Base-by-base conservation (phyloP, 2,888 invertebrate genomes). In the Eupithecia abbreviata region DNA sequence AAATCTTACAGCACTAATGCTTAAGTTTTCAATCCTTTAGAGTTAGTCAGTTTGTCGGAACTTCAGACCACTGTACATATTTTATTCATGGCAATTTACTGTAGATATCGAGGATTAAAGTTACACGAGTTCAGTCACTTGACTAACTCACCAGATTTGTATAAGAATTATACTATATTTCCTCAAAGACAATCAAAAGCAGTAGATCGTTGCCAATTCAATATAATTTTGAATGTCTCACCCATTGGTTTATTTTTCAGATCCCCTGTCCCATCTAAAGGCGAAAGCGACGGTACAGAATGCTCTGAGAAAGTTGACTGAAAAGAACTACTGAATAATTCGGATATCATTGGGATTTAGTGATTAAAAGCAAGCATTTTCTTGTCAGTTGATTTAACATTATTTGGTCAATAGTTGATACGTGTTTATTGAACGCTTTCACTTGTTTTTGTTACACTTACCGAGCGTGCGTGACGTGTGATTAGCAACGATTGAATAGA, bases 211-310 rank as follows among this genome's bases (percentile, higher is more conserved):
- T 45, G 18, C 47, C 55, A 4, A 6, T 70, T n/a, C 45, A 70
- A n/a, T 7, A n/a, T 7, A 51, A n/a, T 62, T 18, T 41, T 72
- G 42, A 78, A 70, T 58, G 73, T 75, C 68, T 76, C 77, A 80
- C 72, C 79, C 82, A 82, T 82, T 77, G 70, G 75, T 84, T 87
- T 87, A 83, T 82, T 86, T 94, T 95, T 87, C 94, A 95, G 95
- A 94, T 93, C 94, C 95, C 90, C 89, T 94, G 89, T 92, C 94
- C 82, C 94, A 94, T 84, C 93, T 93, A 92, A 95, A 94, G 90
- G 95, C 95, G 92, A 95, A 94, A 88, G 94, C 94, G 91, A 95
- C 94, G 85, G 95, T 95, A 87, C 95, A 95, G 94, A 95, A 94
- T 90, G 95, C 95, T 88, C 93, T 95, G 90, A 91, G 91, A 93